Percentiles rank a stretch among this genome's conserved stretches.
These are phyloP conservation scores for Phataginus tricuspis DNA, from an alignment of 2,797 vertebrate genomes.

Conservation along the genomic window DNA sequence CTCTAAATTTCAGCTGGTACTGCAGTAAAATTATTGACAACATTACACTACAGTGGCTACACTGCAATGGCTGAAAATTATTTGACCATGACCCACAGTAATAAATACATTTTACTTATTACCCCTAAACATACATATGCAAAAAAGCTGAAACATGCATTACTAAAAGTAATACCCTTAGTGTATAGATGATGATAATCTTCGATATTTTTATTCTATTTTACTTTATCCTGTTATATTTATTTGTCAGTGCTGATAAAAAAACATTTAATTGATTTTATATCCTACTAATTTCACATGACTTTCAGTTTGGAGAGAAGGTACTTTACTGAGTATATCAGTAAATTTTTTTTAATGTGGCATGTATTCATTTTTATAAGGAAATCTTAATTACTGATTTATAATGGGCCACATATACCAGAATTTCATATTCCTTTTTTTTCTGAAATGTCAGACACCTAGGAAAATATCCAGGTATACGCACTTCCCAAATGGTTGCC, in stretches of 20 bases:
- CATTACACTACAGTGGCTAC: not conserved
- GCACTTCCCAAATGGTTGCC: not conserved
- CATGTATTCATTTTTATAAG: not conserved
- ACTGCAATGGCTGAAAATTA: not conserved
- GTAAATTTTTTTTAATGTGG: not conserved
- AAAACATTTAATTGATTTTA: no score
- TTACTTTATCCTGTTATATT: not conserved
- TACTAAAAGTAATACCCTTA: not conserved
- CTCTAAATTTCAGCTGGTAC: not conserved
- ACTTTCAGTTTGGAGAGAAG: not conserved
- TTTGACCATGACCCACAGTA: not conserved
- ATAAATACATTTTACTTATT: not conserved
- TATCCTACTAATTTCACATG: not conserved
- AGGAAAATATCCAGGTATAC: not conserved
- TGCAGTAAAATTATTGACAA: not conserved
- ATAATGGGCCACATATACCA: not conserved
- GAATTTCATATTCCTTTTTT: not conserved
- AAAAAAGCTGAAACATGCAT: not conserved
- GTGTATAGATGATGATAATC: not conserved
- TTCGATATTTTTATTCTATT: slow-evolving; percentile 12
- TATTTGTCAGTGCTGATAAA: not conserved
- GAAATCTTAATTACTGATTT: not conserved
- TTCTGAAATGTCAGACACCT: not conserved
- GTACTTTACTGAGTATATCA: not conserved
- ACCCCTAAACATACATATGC: not conserved